These are phyloP conservation scores for Alloscopus bannaensis DNA, from an alignment of 2,888 invertebrate genomes.

Conservation along the genomic window DNA sequence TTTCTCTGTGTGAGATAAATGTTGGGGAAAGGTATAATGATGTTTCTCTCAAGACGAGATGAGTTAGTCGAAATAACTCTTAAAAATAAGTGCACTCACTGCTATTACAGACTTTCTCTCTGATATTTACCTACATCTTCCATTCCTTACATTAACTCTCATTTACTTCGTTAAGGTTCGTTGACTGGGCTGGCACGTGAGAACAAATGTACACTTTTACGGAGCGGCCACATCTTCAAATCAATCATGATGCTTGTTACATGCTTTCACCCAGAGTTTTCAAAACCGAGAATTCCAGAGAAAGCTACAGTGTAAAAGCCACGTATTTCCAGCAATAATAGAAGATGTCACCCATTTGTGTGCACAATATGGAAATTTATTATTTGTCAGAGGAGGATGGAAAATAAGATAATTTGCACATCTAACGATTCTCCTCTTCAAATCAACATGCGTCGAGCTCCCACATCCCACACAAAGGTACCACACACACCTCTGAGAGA, in stretches of 20 bases:
- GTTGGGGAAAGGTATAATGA: too few relatives aligned
- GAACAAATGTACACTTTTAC: constrained; percentile 21
- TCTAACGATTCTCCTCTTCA: constrained; percentile 27
- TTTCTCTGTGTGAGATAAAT: too few relatives aligned
- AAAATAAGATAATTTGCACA: constrained; percentile 49
- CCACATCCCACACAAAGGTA: too few relatives aligned
- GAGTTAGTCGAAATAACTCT: too few relatives aligned
- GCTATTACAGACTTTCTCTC: not conserved
- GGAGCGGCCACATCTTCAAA: constrained; percentile 25
- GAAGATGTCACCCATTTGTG: not conserved
- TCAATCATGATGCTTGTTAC: constrained; percentile 26
- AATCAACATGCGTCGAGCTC: constrained; percentile 24
- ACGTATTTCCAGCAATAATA: too few relatives aligned
- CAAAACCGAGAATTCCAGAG: too few relatives aligned
- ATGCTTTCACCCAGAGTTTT: constrained; percentile 2
- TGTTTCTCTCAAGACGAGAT: too few relatives aligned
- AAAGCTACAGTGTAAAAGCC: too few relatives aligned
- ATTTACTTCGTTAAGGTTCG: constrained; percentile 21
- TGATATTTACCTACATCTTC: not conserved
- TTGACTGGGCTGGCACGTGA: constrained; percentile 16
- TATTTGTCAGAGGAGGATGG: constrained; percentile 14
- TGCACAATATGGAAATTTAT: constrained; percentile 26
- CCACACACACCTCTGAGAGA: too few relatives aligned
- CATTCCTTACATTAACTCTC: constrained; percentile 8
- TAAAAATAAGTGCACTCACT: too few relatives aligned